A percentile compares a stretch with the other conserved stretches of the same genome.
Evolutionary conservation across 2,113 vertebrate species (phyloP).

Genomic region (Tetrax tetrax): DNA sequence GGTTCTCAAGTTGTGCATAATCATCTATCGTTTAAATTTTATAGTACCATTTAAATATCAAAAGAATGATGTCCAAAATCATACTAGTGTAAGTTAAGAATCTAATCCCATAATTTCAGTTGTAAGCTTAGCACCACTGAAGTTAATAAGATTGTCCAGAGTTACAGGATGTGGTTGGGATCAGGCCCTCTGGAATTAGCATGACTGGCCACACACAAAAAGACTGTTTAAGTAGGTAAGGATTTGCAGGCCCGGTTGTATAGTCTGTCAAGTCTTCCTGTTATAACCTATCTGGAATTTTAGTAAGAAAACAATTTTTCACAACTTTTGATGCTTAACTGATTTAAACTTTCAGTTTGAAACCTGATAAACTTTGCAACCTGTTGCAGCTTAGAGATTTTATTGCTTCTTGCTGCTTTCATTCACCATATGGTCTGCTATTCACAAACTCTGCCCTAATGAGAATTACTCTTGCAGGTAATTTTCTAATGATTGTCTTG

Average conservation of each 20-base stretch:
- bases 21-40: neutral
- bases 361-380: constrained; percentile 59
- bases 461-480: constrained; percentile 86
- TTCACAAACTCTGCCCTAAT: constrained; percentile 75
- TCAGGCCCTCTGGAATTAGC: neutral
- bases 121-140: neutral
- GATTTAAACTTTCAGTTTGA: constrained; percentile 26
- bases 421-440: constrained; percentile 81
- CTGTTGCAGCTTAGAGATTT: constrained; percentile 67
- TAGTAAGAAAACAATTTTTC: neutral
- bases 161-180: neutral
- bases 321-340: neutral
- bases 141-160: neutral
- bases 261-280: neutral
- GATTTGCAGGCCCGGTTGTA: neutral
- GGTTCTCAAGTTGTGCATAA: neutral
- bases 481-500: constrained; percentile 89
- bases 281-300: neutral
- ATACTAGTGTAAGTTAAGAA: neutral
- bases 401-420: constrained; percentile 72
- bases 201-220: neutral
- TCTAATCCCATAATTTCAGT: neutral
- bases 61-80: neutral
- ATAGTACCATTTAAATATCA: neutral
- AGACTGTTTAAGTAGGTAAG: neutral